These are phyloP conservation scores for Coleophora flavipennella DNA, from an alignment of 2,888 invertebrate species.

Conservation along the genomic window DNA sequence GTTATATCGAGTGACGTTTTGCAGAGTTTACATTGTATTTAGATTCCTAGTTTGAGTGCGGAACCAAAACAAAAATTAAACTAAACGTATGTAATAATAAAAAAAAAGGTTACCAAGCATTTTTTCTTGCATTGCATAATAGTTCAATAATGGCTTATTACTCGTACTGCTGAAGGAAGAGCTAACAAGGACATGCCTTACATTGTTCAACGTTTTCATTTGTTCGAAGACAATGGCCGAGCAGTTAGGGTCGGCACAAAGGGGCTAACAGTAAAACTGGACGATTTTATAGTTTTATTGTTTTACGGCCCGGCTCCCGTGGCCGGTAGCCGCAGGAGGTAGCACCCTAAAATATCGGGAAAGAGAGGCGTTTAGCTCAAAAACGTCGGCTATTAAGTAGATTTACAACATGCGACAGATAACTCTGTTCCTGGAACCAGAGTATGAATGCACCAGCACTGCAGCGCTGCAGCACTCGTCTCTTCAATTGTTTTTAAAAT, in stretches of 20 bases:
- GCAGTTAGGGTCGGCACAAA: conserved; percentile 50
- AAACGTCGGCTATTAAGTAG: conserved; percentile 59
- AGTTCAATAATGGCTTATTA: conserved; percentile 3
- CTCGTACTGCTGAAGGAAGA: conserved; percentile 6
- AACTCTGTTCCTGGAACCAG: conserved; percentile 41
- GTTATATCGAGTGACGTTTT: too few relatives aligned
- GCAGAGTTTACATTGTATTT: too few relatives aligned
- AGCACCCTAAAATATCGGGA: conserved; percentile 51
- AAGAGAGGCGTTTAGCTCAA: conserved; percentile 37
- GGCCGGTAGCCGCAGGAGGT: conserved; percentile 64
- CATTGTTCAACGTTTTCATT: conserved; percentile 54
- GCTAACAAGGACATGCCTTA: conserved; percentile 13
- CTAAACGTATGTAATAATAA: background rate
- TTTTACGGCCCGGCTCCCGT: conserved; percentile 60
- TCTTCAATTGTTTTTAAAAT: too few relatives aligned
- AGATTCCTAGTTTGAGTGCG: too few relatives aligned
- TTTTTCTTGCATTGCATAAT: conserved; percentile 4
- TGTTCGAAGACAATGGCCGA: conserved; percentile 48
- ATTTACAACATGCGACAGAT: conserved; percentile 52
- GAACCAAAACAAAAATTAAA: too few relatives aligned
- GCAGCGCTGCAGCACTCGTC: too few relatives aligned
- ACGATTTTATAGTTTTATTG: conserved; percentile 61
- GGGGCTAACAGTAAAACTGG: conserved; percentile 52
- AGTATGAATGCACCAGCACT: conserved; percentile 18
- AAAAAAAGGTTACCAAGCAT: background rate